Base-by-base conservation (phyloP, 2,113 vertebrate species). In the Antechinus flavipes region DNA sequence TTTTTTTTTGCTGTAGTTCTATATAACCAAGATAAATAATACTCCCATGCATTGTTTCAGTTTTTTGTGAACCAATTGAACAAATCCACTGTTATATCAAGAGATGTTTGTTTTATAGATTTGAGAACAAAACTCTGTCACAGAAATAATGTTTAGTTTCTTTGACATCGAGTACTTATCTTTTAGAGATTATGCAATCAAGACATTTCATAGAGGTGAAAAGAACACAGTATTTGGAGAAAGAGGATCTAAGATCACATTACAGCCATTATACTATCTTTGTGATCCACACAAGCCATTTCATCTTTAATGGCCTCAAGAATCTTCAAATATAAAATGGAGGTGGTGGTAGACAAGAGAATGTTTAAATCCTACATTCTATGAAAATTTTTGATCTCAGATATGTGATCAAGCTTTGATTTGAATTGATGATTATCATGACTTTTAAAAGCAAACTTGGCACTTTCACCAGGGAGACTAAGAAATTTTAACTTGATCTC, bases 121-220 rank as follows among this genome's bases (percentile, higher is more conserved):
- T 90, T 55, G 23, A 30, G 61, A 93, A 35, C 27, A 47, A 49
- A 55, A 91, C 68, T 94, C 22, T 91, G 89, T 55, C 76, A 89
- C 7, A 35, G 89, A 94, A 49, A 42, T 1, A 4, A 2, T 49
- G 3, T 11, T 55, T 92, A 26, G 12, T 35, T 91, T 61, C 56
- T 89, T 96, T 19, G 23, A 0, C 35, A 54, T 96, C 91, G 89
- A 89, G 24, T 14, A 53, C n/a, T 84, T 84, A n/a, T 0, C n/a
- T 24, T 89, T 54, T 25, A 30, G n/a, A n/a, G 0, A 0, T 92
- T 58, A 84, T 11, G 0, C 42, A 0, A 49, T 6, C 5, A 58
- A 52, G 55, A 54, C 7, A 7, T 16, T 8, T 2, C 8, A 50
- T 91, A 3, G 25, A 6, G 22, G 35, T 19, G 23, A 56, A n/a